Evolutionary conservation across 2,888 invertebrate genomes (phyloP).

Genomic region (Orchesella flavescens): DNA sequence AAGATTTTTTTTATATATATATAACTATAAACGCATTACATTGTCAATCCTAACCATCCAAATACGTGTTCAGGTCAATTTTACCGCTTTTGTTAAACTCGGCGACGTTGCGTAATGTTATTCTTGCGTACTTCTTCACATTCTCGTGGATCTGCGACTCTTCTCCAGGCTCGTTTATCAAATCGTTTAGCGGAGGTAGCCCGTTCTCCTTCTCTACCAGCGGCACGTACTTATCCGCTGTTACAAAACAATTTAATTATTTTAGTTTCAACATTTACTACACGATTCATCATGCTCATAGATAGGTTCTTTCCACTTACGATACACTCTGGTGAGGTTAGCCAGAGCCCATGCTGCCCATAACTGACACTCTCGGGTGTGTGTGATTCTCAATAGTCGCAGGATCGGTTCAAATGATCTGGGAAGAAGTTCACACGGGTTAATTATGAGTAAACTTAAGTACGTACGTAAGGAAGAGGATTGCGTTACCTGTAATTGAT

Average conservation of each 20-base stretch:
- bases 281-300: too few relatives aligned
- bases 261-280: too few relatives aligned
- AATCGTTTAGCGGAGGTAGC: constrained; percentile 74
- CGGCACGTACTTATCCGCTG: constrained; percentile 93
- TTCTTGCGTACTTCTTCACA: constrained; percentile 57
- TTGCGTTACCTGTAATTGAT: constrained; percentile 94
- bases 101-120: constrained; percentile 54
- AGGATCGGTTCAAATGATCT: constrained; percentile 95
- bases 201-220: constrained; percentile 92
- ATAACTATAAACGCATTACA: neutral
- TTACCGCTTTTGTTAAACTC: constrained; percentile 51
- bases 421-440: constrained; percentile 52
- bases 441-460: neutral
- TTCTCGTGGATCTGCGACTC: constrained; percentile 39
- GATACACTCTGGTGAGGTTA: constrained; percentile 93
- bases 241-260: constrained; percentile 58
- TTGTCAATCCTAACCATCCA: constrained; percentile 47
- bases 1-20: neutral
- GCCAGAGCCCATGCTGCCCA: constrained; percentile 99
- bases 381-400: constrained; percentile 85
- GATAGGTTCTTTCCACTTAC: too few relatives aligned
- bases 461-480: too few relatives aligned
- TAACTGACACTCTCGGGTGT: constrained; percentile 93
- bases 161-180: constrained; percentile 72
- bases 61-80: constrained; percentile 46